Conservation (phyloP, 2,888 invertebrate species). For the Sminthurinus aureus region DNA sequence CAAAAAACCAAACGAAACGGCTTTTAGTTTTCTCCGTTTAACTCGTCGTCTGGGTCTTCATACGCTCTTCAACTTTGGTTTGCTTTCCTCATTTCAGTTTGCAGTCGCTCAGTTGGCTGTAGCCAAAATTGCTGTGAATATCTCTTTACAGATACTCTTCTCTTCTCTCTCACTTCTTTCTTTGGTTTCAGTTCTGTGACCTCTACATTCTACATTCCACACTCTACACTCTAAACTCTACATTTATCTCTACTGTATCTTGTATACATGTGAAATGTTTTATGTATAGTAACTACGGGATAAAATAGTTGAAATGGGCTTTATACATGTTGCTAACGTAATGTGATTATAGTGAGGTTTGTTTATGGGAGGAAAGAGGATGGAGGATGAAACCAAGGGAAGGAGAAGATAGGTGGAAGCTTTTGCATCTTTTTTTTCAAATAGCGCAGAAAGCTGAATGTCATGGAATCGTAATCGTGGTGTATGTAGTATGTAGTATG, state of each 20-base stretch:
- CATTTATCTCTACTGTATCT: not conserved
- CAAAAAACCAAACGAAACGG: not conserved
- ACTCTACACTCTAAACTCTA: no score
- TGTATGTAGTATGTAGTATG: not conserved
- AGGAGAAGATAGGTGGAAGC: not conserved
- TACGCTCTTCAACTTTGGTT: not conserved
- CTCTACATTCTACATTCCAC: no score
- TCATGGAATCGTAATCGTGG: not conserved
- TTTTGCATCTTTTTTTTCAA: slow-evolving; percentile 2
- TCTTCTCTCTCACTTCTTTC: not conserved
- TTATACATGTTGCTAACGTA: slow-evolving; percentile 3
- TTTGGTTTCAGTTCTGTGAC: slow-evolving; percentile 5
- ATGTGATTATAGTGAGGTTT: slow-evolving; percentile 10
- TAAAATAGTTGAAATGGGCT: not conserved
- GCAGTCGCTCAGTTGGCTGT: not conserved
- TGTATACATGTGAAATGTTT: not conserved
- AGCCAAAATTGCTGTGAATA: not conserved
- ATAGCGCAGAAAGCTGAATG: not conserved
- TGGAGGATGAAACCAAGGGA: no score
- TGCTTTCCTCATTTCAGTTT: not conserved
- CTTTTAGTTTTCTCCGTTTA: slow-evolving; percentile 19
- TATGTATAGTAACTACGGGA: not conserved
- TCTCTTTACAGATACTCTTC: not conserved
- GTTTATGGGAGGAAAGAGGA: not conserved
- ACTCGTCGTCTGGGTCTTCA: slow-evolving; percentile 21